A percentile compares a stretch with the other conserved stretches of the same genome.
Evolutionary conservation across 2,888 invertebrate species (phyloP).

Genomic region (Cataglyphis rosenhaueri): DNA sequence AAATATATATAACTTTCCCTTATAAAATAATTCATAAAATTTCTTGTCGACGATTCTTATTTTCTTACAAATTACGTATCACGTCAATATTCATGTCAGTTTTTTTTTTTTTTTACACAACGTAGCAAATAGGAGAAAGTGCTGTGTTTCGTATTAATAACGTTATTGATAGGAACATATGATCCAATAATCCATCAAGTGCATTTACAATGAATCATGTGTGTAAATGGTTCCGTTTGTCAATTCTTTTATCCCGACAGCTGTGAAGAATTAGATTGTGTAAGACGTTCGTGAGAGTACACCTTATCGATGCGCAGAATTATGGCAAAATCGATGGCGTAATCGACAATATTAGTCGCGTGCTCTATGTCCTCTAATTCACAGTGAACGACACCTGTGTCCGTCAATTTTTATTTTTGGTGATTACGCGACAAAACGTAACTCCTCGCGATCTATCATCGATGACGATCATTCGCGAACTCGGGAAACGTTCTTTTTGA

Average conservation of each 20-base stretch:
- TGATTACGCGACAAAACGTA: constrained; percentile 3
- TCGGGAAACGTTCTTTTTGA: constrained; percentile 56
- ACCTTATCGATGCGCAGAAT: constrained; percentile 14
- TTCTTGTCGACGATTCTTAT: background rate
- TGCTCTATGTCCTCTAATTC: background rate
- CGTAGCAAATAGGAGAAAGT: background rate
- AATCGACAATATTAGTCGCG: background rate
- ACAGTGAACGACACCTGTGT: background rate
- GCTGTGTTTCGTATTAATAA: background rate
- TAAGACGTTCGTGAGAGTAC: background rate
- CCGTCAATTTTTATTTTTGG: constrained; percentile 17
- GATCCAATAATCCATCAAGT: background rate
- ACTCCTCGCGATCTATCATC: constrained; percentile 25
- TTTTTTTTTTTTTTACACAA: background rate
- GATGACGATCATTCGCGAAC: constrained; percentile 8
- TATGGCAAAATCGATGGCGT: constrained; percentile 3
- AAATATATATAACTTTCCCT: background rate
- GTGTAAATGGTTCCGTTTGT: background rate
- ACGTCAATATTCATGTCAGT: background rate
- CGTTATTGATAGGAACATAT: background rate
- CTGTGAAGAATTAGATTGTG: constrained; percentile 6
- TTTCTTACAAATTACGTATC: background rate
- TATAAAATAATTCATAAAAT: background rate
- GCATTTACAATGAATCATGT: constrained; percentile 12
- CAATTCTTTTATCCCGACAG: constrained; percentile 6